A percentile compares a stretch with the other conserved stretches of the same genome.
Conservation (phyloP, 2,113 vertebrate species). For the Emydocephalus ijimae region DNA sequence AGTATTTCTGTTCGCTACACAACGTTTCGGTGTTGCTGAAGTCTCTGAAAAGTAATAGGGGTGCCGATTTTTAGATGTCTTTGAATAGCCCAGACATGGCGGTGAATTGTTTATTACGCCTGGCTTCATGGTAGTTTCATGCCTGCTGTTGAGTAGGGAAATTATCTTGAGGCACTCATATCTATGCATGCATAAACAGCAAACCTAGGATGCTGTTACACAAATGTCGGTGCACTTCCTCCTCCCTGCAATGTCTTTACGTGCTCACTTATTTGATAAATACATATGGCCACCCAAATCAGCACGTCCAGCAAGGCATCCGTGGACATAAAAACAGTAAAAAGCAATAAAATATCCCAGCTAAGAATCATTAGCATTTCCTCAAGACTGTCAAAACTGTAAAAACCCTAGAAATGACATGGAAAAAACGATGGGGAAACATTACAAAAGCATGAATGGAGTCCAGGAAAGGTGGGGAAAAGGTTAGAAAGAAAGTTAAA, state of each 20-base stretch:
- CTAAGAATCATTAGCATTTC: not conserved
- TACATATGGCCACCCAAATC: not conserved
- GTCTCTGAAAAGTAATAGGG: conserved; percentile 77
- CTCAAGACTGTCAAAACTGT: not conserved
- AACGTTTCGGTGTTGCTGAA: conserved; percentile 98
- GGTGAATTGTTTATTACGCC: not conserved
- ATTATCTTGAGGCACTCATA: not conserved
- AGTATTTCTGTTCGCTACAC: conserved; percentile 97
- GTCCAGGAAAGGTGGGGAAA: too few relatives aligned
- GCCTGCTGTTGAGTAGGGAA: not conserved
- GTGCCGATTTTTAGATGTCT: conserved; percentile 22
- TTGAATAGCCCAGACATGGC: not conserved
- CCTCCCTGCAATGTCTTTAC: not conserved
- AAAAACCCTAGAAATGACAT: not conserved
- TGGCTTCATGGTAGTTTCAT: not conserved
- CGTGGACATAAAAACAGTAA: not conserved
- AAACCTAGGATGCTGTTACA: not conserved
- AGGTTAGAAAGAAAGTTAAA: too few relatives aligned
- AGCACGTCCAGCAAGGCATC: not conserved
- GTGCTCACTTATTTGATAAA: not conserved
- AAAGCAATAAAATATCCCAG: not conserved
- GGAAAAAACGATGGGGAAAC: not conserved
- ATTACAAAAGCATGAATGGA: not conserved
- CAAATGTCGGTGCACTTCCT: not conserved
- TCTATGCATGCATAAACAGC: not conserved